Conservation (phyloP, 2,888 invertebrate genomes). For the Cremastinae sp. region DNA sequence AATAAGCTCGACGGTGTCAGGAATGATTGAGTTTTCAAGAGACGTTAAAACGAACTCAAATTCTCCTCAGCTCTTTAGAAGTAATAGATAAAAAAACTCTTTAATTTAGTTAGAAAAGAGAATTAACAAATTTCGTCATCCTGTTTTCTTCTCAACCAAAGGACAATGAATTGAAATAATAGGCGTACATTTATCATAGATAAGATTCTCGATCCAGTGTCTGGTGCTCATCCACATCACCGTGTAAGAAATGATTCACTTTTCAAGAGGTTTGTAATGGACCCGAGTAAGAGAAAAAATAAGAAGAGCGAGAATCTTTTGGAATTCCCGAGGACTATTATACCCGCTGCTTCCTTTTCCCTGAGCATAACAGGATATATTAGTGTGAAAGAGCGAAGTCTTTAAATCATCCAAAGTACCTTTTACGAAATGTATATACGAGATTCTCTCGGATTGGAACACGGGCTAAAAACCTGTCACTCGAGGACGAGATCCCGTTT, state of each 20-base stretch:
- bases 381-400: constrained; percentile 56
- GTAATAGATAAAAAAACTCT: no score
- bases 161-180: not conserved
- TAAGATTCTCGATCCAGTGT: constrained; percentile 18
- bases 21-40: no score
- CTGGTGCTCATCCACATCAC: not conserved
- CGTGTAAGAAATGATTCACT: constrained; percentile 31
- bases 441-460: constrained; percentile 43
- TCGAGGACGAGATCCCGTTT: constrained; percentile 48
- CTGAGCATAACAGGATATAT: constrained; percentile 28
- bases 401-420: constrained; percentile 59
- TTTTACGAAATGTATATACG: constrained; percentile 44
- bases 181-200: constrained; percentile 40
- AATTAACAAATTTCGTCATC: no score
- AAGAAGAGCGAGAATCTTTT: constrained; percentile 30
- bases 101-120: no score
- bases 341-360: constrained; percentile 6
- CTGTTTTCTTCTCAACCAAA: no score
- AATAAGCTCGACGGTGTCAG: no score
- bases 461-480: constrained; percentile 57
- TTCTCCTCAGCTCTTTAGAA: no score
- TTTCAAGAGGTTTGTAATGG: constrained; percentile 55
- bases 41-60: no score
- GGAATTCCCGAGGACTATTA: constrained; percentile 13
- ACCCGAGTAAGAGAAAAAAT: constrained; percentile 39